Base-by-base conservation (phyloP, 2,888 invertebrate genomes). In the Aquatica leii region DNA sequence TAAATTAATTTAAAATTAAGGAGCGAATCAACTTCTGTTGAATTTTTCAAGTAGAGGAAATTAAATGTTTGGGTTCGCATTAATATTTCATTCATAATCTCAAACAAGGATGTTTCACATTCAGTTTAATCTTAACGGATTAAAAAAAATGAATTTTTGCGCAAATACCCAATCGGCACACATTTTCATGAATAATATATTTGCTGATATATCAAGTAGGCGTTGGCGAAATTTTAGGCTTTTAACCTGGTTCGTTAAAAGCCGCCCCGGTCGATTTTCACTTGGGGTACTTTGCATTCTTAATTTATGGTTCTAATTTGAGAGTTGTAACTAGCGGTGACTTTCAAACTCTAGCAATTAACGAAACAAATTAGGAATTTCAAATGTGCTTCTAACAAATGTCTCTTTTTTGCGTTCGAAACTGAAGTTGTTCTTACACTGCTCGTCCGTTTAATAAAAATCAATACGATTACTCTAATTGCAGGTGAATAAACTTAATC, bases 11-110 rank as follows among this genome's bases (percentile, higher is more conserved):
- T 46, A 9, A n/a, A 46, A 46, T 43, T 46, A 46, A 46, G 18
- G 5, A 14, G 59, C 50, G 53, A 61, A 53, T 41, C 50, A 17
- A 53, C 46, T 57, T 41, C 61, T 62, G 60, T 41, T 67, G 62
- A 68, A 69, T 72, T 73, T 73, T 71, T 70, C 62, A 69, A 55
- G 54, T 54, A 64, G 57, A 58, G 69, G 68, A 73, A 73, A 73
- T 73, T 71, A 71, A 73, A 71, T 67, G 72, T 69, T 71, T 70
- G 67, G 68, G 69, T 67, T 61, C 61, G 46, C 67, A 70, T 71
- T 73, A 73, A 73, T 73, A 73, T 71, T 73, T 73, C 69, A 73
- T 68, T 72, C 73, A 70, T 69, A 71, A 70, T 67, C 69, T 66
- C 65, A n/a, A 20, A 58, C 43, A 46, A 58, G 59, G 61, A 52